Evolutionary conservation across 2,113 vertebrate genomes (phyloP), one percentile per base, ranked within the genome.

Genomic region (Etia nguti): DNA sequence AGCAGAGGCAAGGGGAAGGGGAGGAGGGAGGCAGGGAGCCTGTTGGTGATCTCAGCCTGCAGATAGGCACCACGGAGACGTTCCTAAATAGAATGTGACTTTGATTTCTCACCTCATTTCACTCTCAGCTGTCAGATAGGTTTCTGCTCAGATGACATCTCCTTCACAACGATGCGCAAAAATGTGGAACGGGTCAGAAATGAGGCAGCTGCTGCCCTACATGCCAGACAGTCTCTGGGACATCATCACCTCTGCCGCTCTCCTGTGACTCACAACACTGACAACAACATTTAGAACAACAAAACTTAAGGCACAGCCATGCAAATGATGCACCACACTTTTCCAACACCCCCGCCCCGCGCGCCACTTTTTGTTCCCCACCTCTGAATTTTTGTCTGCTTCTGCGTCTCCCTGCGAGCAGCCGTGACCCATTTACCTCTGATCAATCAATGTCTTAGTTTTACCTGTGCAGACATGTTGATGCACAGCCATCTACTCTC

Each of bases 51-150:
- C 92, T 90, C 94, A 92, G 95, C 81, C 91, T 92, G 87, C 92
- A 93, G 93, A 94, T 93, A 92, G 95, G 90, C 93, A 92, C 88
- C 86, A 83, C 82, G 62, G 91, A 92, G 86, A 94, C 56, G 86
- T 89, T 87, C 89, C 94, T 92, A 96, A 95, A 96, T 94, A 93
- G 92, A 95, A 96, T 92, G 92, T 93, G 95, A 95, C 95, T 95
- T 96, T 96, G 95, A 96, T 96, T 96, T 96, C 95, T 95, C 95
- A 96, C 94, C 95, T 95, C 95, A 95, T 96, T 96, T 96, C 95
- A 95, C 95, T 96, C 94, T 95, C 95, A 94, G 94, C 95, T 96
- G 96, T 96, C 96, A 94, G 92, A 95, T 92, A 94, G 93, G 88
- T 95, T 95, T 95, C 95, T 91, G 90, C 93, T 93, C 93, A 89